A percentile compares a stretch with the other conserved stretches of the same genome.
phyloP scores from a whole-genome alignment of 1,140 invertebrate species.

The Goniozus legneri region DNA sequence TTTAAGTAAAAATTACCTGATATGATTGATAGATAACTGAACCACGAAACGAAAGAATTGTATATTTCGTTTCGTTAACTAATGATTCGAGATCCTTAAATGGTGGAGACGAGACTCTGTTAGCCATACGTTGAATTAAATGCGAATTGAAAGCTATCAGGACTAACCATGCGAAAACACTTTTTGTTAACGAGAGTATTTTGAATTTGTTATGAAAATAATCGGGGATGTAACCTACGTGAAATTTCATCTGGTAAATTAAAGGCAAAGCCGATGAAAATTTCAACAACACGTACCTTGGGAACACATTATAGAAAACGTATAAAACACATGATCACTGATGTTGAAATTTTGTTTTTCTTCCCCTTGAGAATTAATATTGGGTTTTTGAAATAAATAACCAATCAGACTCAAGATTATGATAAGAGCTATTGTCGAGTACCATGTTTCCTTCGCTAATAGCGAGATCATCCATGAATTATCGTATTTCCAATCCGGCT shows the following conservation, averaged over 20 bases:
- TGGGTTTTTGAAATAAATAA: constrained; percentile 20
- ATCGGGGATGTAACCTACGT: constrained; percentile 19
- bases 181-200: constrained; percentile 23
- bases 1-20: constrained; percentile 4
- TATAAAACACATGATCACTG: constrained; percentile 31
- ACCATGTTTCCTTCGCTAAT: constrained; percentile 23
- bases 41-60: constrained; percentile 15
- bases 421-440: constrained; percentile 13
- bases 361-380: background rate
- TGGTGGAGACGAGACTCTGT: constrained; percentile 14
- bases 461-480: constrained; percentile 26
- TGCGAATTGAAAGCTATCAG: constrained; percentile 26
- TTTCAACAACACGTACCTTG: constrained; percentile 19
- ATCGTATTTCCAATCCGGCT: constrained; percentile 19
- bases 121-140: constrained; percentile 27
- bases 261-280: constrained; percentile 2
- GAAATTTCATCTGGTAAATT: constrained; percentile 5
- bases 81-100: constrained; percentile 24
- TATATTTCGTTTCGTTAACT: constrained; percentile 24
- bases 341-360: constrained; percentile 14
- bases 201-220: constrained; percentile 18
- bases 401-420: constrained; percentile 20
- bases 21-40: constrained; percentile 8
- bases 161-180: constrained; percentile 25
- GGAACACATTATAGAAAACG: constrained; percentile 19